Conservation (phyloP, 1,140 invertebrate species). For the Mamestra configurata region DNA sequence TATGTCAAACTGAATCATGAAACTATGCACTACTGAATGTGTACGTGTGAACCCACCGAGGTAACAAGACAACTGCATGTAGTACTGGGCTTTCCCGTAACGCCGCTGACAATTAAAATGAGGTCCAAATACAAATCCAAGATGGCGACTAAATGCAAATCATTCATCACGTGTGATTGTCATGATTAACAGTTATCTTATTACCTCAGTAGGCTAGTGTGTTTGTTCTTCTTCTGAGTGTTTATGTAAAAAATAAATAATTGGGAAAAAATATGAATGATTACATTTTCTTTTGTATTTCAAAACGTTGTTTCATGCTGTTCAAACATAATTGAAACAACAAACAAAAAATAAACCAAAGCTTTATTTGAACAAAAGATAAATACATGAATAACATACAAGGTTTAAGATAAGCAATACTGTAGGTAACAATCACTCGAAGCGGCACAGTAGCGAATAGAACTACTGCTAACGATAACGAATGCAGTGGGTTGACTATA, state of each 20-base stretch:
- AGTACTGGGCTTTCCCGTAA: too few species aligned
- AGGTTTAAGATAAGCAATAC: conserved; percentile 24
- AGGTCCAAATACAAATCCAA: too few species aligned
- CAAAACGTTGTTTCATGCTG: conserved; percentile 24
- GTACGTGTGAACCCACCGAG: not conserved
- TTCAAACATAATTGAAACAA: conserved; percentile 47
- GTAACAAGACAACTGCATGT: not conserved
- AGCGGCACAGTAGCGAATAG: not conserved
- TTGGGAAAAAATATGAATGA: conserved; percentile 1
- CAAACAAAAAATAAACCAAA: conserved; percentile 33
- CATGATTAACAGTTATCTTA: not conserved
- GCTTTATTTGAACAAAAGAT: conserved; percentile 45
- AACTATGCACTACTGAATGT: not conserved
- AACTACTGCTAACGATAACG: conserved; percentile 1
- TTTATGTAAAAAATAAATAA: not conserved
- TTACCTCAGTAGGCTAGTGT: not conserved
- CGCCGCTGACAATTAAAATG: too few species aligned
- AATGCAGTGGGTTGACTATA: not conserved
- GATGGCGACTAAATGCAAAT: too few species aligned
- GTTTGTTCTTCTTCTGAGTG: not conserved
- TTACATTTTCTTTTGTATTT: not conserved
- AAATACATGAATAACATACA: conserved; percentile 26
- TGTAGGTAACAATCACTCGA: conserved; percentile 15
- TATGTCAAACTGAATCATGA: conserved; percentile 7
- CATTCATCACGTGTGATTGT: not conserved